phyloP scores from a whole-genome alignment of 2,797 vertebrate species.

The Sus cebifrons region DNA sequence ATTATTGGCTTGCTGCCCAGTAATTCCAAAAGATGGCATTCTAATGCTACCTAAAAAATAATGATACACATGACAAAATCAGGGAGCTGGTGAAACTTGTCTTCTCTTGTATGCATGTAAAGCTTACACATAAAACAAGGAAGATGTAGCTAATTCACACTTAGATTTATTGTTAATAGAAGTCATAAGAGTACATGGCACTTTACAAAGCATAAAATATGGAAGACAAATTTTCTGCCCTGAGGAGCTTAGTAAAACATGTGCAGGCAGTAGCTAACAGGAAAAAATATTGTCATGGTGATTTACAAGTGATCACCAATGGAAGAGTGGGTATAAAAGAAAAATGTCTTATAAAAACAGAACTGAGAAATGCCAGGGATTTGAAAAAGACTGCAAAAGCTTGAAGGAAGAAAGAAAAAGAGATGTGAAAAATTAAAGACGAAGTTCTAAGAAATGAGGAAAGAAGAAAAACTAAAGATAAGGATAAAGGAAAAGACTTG shows the following conservation, averaged over 20 bases:
- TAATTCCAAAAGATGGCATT: slow-evolving; percentile 62
- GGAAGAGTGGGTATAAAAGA: not conserved
- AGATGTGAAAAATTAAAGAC: slow-evolving; percentile 45
- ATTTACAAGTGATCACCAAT: slow-evolving; percentile 66
- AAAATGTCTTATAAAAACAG: slow-evolving; percentile 52
- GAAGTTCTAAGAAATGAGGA: slow-evolving; percentile 54
- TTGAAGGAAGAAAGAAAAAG: slow-evolving; percentile 48
- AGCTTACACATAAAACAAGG: slow-evolving; percentile 67
- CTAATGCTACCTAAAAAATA: slow-evolving; percentile 59
- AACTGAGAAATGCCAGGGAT: slow-evolving; percentile 46
- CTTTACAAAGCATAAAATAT: slow-evolving; percentile 76
- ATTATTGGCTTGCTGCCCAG: slow-evolving; percentile 17
- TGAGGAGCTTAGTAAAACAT: slow-evolving; percentile 68
- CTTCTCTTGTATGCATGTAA: slow-evolving; percentile 35
- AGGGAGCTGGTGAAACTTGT: slow-evolving; percentile 55
- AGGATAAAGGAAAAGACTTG: slow-evolving; percentile 35
- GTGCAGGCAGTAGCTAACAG: slow-evolving; percentile 56
- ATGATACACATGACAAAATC: slow-evolving; percentile 54
- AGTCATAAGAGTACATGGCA: slow-evolving; percentile 46
- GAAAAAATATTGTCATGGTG: slow-evolving; percentile 66
- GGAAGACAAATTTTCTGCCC: slow-evolving; percentile 67
- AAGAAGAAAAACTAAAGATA: not conserved
- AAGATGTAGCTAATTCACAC: slow-evolving; percentile 71
- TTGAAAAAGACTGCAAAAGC: slow-evolving; percentile 2
- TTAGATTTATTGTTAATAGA: slow-evolving; percentile 71